Base-by-base conservation (phyloP, 2,888 invertebrate species). In the Andrena praecox region DNA sequence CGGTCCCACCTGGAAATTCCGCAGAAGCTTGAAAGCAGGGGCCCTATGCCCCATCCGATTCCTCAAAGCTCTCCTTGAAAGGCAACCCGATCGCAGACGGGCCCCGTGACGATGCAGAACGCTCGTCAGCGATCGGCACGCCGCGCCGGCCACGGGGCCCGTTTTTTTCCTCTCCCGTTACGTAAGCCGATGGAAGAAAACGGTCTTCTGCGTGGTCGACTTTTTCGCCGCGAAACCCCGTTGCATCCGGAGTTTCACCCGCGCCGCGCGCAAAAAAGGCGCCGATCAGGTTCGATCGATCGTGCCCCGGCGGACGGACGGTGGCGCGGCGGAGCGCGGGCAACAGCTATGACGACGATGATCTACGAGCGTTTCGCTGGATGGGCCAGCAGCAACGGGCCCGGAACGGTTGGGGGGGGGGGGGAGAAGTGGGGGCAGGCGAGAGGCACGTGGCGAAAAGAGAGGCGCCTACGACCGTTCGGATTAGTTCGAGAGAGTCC, bases 401-500 rank as follows among this genome's bases (percentile, higher is more conserved):
- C 24, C 56, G 4, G 20, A 8, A 27, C 7, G 12, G 24, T 0
- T 0, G 1, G 20, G 24, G 12, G 71, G 75, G 60, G 62, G 64
- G 42, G 70, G 69, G 73, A 29, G 62, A 33, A 3, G 35, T 10
- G 42, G 42, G 16, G 42, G 42, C 42, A 42, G 42, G 42, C 42
- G 66, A 59, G 62, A 77, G 80, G 79, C 84, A 86, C 88, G 86
- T 88, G 87, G 82, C 80, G 86, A 64, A 85, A 80, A 86, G 85
- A 88, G 87, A 88, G 82, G 85, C 85, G 87, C 87, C 87, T 82
- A 54, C 74, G 72, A 80, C 77, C 24, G 84, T 84, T 78, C 79
- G 81, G 82, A 87, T 86, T 80, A 80, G 80, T 84, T 76, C 69
- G 84, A 82, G 84, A 85, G 90, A 91, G 92, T 91, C 91, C 91